Conservation (phyloP, 2,797 vertebrate species). For the Scyliorhinus canicula region DNA sequence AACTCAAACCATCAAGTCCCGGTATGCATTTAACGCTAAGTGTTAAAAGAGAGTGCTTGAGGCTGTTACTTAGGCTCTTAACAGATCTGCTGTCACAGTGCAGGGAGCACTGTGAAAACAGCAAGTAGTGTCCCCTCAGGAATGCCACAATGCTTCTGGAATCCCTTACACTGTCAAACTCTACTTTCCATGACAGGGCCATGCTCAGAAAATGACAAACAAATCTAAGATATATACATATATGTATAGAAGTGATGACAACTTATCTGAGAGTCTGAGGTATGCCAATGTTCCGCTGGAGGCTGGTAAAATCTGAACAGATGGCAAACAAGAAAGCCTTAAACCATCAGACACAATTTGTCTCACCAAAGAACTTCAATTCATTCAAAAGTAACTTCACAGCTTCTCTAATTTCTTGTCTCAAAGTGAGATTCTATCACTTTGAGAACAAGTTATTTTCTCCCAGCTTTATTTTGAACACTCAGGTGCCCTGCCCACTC, state of each 20-base stretch:
- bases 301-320: not conserved
- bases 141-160: not conserved
- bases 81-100: not conserved
- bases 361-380: not conserved
- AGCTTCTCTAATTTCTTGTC: not conserved
- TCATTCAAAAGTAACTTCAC: not conserved
- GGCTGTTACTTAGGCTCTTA: not conserved
- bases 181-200: not conserved
- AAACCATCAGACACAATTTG: not conserved
- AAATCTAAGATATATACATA: not conserved
- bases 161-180: not conserved
- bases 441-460: not conserved
- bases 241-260: not conserved
- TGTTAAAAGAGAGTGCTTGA: slow-evolving; percentile 14
- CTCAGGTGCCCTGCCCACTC: not conserved
- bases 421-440: not conserved
- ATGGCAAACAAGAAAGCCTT: not conserved
- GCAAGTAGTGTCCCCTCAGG: not conserved
- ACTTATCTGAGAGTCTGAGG: not conserved
- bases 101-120: not conserved
- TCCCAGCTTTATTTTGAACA: not conserved
- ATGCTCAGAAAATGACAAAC: not conserved
- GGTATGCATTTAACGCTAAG: no score
- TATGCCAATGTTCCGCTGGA: not conserved
- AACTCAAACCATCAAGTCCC: no score